phyloP scores from a whole-genome alignment of 2,797 vertebrate genomes.

The Carcharodon carcharias region DNA sequence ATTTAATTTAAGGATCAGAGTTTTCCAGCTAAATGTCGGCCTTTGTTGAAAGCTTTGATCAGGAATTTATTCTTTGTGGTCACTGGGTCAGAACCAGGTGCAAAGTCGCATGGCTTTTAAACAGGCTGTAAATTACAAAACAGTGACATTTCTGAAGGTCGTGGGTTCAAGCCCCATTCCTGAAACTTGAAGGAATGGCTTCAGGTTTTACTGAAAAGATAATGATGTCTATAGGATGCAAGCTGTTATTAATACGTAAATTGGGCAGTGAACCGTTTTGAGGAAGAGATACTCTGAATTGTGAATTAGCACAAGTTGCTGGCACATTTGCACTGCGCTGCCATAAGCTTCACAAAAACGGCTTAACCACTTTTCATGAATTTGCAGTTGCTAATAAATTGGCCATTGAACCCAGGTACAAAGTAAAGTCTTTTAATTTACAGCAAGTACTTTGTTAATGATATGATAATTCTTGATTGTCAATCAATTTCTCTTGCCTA shows the following conservation, averaged over 20 bases:
- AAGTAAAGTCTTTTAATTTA: not conserved
- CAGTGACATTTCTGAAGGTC: not conserved
- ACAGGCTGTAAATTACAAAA: not conserved
- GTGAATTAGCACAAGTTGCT: not conserved
- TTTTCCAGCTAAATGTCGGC: not conserved
- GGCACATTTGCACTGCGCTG: not conserved
- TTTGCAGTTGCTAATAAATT: not conserved
- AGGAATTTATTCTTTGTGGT: not conserved
- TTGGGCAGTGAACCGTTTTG: not conserved
- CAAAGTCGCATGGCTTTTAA: not conserved
- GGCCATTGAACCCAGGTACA: not conserved
- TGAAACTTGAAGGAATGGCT: not conserved
- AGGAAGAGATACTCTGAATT: not conserved
- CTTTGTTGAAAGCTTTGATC: slow-evolving; percentile 5
- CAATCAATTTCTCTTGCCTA: not conserved
- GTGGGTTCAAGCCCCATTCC: not conserved
- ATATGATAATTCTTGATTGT: not conserved
- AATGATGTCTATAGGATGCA: not conserved
- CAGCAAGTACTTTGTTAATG: not conserved
- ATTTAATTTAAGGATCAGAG: not conserved
- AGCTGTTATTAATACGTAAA: not conserved
- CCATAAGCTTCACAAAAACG: not conserved
- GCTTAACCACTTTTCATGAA: not conserved
- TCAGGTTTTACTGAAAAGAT: not conserved
- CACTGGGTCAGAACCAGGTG: not conserved